These are phyloP conservation scores for Papilio machaon DNA, from an alignment of 1,140 invertebrate species.

Conservation along the genomic window DNA sequence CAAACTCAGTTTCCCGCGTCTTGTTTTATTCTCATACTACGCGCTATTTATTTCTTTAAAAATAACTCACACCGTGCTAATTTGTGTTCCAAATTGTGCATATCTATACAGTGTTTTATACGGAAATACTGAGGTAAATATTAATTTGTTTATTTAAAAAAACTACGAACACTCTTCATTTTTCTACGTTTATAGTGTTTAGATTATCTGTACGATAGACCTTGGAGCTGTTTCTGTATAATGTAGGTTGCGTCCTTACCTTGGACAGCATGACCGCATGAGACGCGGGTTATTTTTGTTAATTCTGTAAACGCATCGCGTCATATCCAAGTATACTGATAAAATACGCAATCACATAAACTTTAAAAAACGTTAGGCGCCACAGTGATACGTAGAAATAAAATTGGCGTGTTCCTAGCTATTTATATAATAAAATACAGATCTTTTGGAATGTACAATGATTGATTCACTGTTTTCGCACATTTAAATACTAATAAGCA, in stretches of 20 bases:
- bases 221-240: slow-evolving; percentile 75
- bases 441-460: background rate
- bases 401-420: background rate
- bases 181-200: slow-evolving; percentile 35
- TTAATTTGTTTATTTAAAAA: background rate
- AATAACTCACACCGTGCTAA: slow-evolving; percentile 18
- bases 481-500: background rate
- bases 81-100: slow-evolving; percentile 31
- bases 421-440: background rate
- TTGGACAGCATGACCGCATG: slow-evolving; percentile 67
- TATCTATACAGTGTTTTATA: background rate
- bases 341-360: background rate
- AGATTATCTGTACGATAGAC: slow-evolving; percentile 49
- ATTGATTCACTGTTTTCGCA: background rate
- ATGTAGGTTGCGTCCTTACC: slow-evolving; percentile 75
- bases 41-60: slow-evolving; percentile 29
- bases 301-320: slow-evolving; percentile 51
- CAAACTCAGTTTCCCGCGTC: slow-evolving; percentile 23
- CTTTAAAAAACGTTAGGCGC: background rate
- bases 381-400: background rate
- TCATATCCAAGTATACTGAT: slow-evolving; percentile 35
- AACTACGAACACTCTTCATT: background rate
- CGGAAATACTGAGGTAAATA: slow-evolving; percentile 30
- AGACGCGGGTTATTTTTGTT: slow-evolving; percentile 71
- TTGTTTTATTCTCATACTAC: slow-evolving; percentile 24